phyloP scores from a whole-genome alignment of 2,797 vertebrate species.

The Sebastes iracundus region DNA sequence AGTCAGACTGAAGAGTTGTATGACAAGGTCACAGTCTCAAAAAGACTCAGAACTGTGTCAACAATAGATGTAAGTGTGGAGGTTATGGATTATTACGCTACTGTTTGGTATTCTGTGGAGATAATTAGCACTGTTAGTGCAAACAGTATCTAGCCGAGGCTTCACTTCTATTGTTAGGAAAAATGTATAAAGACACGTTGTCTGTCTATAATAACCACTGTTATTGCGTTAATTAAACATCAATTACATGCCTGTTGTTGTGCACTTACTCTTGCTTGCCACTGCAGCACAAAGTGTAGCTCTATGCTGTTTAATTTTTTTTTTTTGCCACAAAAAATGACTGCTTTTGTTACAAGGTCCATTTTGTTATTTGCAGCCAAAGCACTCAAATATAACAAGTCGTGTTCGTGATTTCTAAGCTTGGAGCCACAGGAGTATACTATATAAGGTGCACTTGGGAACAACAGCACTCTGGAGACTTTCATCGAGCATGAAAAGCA shows the following conservation, averaged over 20 bases:
- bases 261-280: slow-evolving; percentile 19
- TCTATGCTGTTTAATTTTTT: slow-evolving; percentile 23
- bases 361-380: slow-evolving; percentile 56
- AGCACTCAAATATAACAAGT: slow-evolving; percentile 54
- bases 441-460: slow-evolving; percentile 30
- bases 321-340: slow-evolving; percentile 10
- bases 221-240: slow-evolving; percentile 57
- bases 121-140: slow-evolving; percentile 42
- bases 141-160: slow-evolving; percentile 18
- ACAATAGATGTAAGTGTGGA: slow-evolving; percentile 21
- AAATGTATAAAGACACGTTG: slow-evolving; percentile 51
- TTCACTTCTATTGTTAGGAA: slow-evolving; percentile 35
- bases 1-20: slow-evolving; percentile 11
- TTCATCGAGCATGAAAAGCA: slow-evolving; percentile 41
- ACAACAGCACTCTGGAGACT: slow-evolving; percentile 34
- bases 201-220: slow-evolving; percentile 32
- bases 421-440: neutral
- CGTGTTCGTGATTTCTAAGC: slow-evolving; percentile 35
- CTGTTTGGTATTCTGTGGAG: slow-evolving; percentile 34
- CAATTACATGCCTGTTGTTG: slow-evolving; percentile 40
- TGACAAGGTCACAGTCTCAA: slow-evolving; percentile 35
- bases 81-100: slow-evolving; percentile 43
- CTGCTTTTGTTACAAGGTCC: slow-evolving; percentile 54
- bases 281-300: slow-evolving; percentile 22
- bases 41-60: slow-evolving; percentile 26